These are phyloP conservation scores for Beaufortia kweichowensis DNA, from an alignment of 2,113 vertebrate genomes.

Conservation along the genomic window DNA sequence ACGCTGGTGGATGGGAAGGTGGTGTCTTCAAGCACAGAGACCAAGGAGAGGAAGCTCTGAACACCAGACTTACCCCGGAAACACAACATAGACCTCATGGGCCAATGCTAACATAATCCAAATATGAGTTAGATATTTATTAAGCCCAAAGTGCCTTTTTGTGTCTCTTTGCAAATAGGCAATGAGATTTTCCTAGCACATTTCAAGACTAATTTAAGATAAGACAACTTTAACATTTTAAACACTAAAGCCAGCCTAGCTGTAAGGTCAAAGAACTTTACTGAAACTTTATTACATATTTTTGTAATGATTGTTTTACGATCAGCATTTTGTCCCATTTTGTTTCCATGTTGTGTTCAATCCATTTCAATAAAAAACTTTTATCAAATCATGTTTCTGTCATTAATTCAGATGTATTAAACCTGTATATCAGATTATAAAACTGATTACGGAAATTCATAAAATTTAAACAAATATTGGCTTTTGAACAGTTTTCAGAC, in stretches of 20 bases:
- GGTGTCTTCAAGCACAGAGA: conserved; percentile 85
- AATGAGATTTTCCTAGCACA: conserved; percentile 1
- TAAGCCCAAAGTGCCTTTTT: conserved; percentile 1
- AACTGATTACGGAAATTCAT: neutral
- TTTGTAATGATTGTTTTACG: conserved; percentile 9
- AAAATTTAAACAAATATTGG: neutral
- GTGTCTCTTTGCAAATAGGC: conserved; percentile 9
- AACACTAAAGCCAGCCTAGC: neutral
- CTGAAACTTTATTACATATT: conserved; percentile 1
- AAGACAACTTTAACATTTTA: neutral
- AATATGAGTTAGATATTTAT: conserved; percentile 37
- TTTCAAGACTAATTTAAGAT: conserved; percentile 27
- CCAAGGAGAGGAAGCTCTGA: conserved; percentile 74
- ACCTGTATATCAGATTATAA: neutral
- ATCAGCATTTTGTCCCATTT: conserved; percentile 1
- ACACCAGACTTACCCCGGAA: conserved; percentile 1
- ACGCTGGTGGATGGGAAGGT: conserved; percentile 87
- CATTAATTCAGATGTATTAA: neutral
- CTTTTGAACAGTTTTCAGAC: too few relatives aligned
- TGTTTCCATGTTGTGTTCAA: conserved; percentile 48
- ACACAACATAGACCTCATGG: conserved; percentile 52
- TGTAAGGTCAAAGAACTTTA: neutral
- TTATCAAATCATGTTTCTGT: conserved; percentile 12
- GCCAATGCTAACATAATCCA: conserved; percentile 27
- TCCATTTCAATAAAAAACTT: conserved; percentile 43